phyloP scores from a whole-genome alignment of 2,888 invertebrate species.

The Chloroclysta siterata region DNA sequence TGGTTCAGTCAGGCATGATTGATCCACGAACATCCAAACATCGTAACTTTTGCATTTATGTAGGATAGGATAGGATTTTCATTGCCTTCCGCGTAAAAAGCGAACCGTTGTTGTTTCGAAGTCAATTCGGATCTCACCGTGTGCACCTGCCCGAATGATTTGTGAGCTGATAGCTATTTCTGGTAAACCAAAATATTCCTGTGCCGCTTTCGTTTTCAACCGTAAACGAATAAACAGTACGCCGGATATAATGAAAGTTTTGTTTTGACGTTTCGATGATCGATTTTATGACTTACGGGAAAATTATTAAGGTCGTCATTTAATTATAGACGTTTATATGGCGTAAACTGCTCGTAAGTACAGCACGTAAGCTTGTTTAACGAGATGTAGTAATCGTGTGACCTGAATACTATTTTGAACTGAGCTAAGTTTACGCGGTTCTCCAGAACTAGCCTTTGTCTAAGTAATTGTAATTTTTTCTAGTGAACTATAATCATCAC shows the following conservation, averaged over 20 bases:
- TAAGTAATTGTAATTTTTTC: too few species aligned
- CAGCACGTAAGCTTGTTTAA: constrained; percentile 35
- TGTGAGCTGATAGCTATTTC: constrained; percentile 78
- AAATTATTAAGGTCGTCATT: constrained; percentile 51
- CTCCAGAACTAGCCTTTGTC: constrained; percentile 4
- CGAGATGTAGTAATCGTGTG: constrained; percentile 40
- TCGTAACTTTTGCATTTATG: too few species aligned
- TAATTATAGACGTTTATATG: constrained; percentile 41
- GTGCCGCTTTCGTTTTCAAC: constrained; percentile 74
- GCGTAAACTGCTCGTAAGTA: constrained; percentile 24
- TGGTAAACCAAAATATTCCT: constrained; percentile 71
- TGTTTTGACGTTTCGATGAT: constrained; percentile 68
- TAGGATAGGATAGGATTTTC: constrained; percentile 36
- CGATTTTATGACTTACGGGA: constrained; percentile 66
- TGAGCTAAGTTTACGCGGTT: constrained; percentile 29
- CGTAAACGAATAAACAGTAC: constrained; percentile 71
- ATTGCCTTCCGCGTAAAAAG: constrained; percentile 44
- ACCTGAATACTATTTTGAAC: constrained; percentile 37
- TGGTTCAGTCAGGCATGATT: too few species aligned
- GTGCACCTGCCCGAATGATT: constrained; percentile 71
- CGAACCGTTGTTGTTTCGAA: constrained; percentile 14
- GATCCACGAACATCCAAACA: too few species aligned
- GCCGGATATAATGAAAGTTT: constrained; percentile 68
- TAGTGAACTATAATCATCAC: too few species aligned
- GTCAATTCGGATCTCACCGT: constrained; percentile 40